Evolutionary conservation across 2,888 invertebrate genomes (phyloP), one percentile per base, ranked within the genome.

Genomic region (Buathra laborator): DNA sequence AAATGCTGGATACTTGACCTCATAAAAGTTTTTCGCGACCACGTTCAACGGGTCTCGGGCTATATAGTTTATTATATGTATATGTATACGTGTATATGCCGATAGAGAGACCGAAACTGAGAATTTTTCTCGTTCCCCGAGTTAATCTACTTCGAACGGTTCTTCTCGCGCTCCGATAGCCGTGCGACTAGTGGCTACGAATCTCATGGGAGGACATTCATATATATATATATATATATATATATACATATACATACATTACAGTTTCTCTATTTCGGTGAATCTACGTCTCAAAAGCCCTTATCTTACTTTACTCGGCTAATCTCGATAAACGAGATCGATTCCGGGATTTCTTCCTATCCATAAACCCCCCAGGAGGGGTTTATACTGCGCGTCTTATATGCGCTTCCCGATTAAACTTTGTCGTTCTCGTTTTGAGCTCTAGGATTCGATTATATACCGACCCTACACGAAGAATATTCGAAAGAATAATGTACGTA

Each of bases 1-100:
- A 83, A 86, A 87, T 83, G 80, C 86, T 86, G 83, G 83, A 87
- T 86, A 86, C 87, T 86, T 86, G 87, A 87, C 87, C 87, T 86
- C 86, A 83, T 86, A 84, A 87, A 87, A 87, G 77, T 87, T 87
- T 86, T 78, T 81, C 81, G 72, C 62, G 76, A 74, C 74, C 72
- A n/a, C 59, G 79, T 66, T 75, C 51, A 14, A 46, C 75, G 70
- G 32, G 53, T 68, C 66, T 43, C 48, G 14, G 7, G 9, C 19
- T 19, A n/a, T 56, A 29, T 56, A 62, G 75, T 48, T 66, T 24
- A 10, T 12, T 56, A 12, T 16, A 67, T 32, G 32, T 67, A 76
- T 44, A 43, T 16, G 37, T 24, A 24, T 19, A 12, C 10, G 16
- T 44, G 46, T 29, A 29, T 51, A 24, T 44, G 2, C 29, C 67